These are phyloP conservation scores for Aphrophora alni DNA, from an alignment of 2,888 invertebrate species.

Conservation along the genomic window DNA sequence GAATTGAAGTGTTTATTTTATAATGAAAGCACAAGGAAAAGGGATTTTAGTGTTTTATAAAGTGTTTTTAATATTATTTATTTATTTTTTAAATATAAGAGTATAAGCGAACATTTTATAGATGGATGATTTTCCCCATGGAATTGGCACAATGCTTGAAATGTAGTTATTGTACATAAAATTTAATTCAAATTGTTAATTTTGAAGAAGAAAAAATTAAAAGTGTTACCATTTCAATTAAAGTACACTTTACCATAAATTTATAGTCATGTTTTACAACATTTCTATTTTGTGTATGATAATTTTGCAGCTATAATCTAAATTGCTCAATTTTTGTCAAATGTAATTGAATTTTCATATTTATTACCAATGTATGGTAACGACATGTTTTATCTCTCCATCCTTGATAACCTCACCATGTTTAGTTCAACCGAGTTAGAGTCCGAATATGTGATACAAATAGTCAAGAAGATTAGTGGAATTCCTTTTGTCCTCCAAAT, in stretches of 20 bases:
- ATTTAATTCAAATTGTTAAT: not conserved
- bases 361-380: too few species aligned
- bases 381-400: too few species aligned
- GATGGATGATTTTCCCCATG: not conserved
- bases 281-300: conserved; percentile 16
- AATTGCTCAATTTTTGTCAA: not conserved
- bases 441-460: too few species aligned
- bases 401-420: too few species aligned
- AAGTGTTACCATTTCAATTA: not conserved
- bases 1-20: not conserved
- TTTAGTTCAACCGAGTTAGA: too few species aligned
- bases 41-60: not conserved
- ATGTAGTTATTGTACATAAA: not conserved
- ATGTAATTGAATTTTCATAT: not conserved
- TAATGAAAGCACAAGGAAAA: not conserved
- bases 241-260: not conserved
- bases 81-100: not conserved
- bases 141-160: not conserved
- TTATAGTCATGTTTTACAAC: not conserved
- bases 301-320: conserved; percentile 4
- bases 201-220: not conserved
- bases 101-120: not conserved
- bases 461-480: too few species aligned
- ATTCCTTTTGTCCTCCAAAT: too few species aligned
- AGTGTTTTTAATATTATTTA: conserved; percentile 1